phyloP scores from a whole-genome alignment of 2,888 invertebrate genomes.

The Dioctria linearis region DNA sequence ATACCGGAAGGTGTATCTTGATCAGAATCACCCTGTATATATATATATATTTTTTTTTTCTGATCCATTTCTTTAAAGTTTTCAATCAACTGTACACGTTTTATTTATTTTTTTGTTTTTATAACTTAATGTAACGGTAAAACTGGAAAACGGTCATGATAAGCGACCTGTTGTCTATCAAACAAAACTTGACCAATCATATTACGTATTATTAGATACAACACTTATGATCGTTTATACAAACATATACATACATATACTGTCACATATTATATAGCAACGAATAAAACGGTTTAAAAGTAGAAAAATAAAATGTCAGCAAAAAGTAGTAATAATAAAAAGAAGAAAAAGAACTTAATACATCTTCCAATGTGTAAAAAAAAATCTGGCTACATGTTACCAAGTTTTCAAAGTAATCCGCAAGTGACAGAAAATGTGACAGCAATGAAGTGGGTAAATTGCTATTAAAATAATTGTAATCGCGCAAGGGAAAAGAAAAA shows the following conservation, averaged over 20 bases:
- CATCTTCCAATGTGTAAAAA: background rate
- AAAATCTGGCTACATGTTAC: background rate
- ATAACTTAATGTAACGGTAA: background rate
- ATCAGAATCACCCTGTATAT: no score
- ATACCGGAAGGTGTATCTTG: no score
- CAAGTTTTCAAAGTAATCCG: slow-evolving; percentile 11
- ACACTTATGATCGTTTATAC: no score
- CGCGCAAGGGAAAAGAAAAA: background rate
- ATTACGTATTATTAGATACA: no score
- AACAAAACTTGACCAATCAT: no score
- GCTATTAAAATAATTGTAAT: slow-evolving; percentile 16
- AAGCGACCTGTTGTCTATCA: background rate
- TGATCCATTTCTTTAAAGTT: no score
- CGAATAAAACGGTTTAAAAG: background rate
- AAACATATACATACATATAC: no score
- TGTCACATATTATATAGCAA: no score
- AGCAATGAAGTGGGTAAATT: slow-evolving; percentile 18
- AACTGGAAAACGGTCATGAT: background rate
- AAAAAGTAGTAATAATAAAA: background rate
- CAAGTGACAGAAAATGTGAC: slow-evolving; percentile 16
- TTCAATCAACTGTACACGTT: no score
- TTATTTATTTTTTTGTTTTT: background rate
- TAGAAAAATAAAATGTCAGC: background rate
- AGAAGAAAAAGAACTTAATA: background rate
- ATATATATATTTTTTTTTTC: no score